A percentile compares a stretch with the other conserved stretches of the same genome.
phyloP scores from a whole-genome alignment of 2,888 invertebrate species.

The Anorthoa munda region DNA sequence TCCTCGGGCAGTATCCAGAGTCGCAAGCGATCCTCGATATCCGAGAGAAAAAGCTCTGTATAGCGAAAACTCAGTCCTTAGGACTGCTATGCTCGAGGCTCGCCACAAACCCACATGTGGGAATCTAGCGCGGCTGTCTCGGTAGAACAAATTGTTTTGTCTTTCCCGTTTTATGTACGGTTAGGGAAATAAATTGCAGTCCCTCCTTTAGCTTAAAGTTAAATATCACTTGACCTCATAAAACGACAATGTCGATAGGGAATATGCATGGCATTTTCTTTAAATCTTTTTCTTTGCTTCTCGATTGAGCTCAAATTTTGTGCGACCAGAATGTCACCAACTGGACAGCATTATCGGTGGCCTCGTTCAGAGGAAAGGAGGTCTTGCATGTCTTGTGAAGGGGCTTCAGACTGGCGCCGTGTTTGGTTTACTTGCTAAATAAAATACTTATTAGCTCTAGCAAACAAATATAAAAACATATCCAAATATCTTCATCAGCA shows the following conservation, averaged over 20 bases:
- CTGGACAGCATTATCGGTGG: no score
- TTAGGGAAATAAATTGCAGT: conserved; percentile 1
- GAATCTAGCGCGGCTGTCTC: conserved; percentile 31
- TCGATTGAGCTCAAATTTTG: no score
- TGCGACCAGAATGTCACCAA: no score
- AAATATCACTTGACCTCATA: background rate
- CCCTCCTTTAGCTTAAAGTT: background rate
- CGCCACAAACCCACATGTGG: conserved; percentile 30
- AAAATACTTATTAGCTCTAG: no score
- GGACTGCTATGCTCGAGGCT: conserved; percentile 58
- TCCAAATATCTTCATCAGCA: no score
- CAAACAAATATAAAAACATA: no score
- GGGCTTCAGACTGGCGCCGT: no score
- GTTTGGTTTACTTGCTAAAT: no score
- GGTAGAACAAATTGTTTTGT: conserved; percentile 54
- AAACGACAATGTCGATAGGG: background rate
- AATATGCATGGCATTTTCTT: no score
- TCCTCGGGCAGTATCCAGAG: conserved; percentile 88
- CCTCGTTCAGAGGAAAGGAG: no score
- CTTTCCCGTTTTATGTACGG: conserved; percentile 38
- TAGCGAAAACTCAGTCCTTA: conserved; percentile 75
- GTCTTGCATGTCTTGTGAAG: no score
- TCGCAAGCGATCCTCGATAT: conserved; percentile 86
- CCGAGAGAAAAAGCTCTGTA: conserved; percentile 88
- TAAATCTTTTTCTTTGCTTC: no score